Evolutionary conservation across 2,113 vertebrate species (phyloP).

Genomic region (Amblyopsis rosae): DNA sequence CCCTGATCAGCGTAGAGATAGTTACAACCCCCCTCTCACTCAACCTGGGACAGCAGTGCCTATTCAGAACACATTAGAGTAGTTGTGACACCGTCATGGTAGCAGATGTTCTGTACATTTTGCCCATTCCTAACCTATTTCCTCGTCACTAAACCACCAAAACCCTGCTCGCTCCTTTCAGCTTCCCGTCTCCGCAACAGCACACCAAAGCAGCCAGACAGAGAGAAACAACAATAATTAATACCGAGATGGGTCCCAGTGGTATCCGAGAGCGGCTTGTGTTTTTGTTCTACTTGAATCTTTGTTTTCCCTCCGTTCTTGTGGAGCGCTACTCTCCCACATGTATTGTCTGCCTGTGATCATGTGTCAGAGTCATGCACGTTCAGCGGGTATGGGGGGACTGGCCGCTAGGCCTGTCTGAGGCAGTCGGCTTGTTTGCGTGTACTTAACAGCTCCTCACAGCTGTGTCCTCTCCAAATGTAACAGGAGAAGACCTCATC

Average conservation of each 20-base stretch:
- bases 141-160: constrained; percentile 67
- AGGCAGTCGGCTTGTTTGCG: constrained; percentile 84
- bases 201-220: constrained; percentile 69
- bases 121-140: constrained; percentile 73
- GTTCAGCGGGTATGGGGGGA: constrained; percentile 56
- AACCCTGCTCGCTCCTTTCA: constrained; percentile 58
- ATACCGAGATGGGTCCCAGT: constrained; percentile 67
- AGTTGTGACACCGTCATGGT: constrained; percentile 73
- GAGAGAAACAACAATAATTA: constrained; percentile 79
- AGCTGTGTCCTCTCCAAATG: constrained; percentile 87
- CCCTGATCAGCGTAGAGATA: background rate
- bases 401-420: constrained; percentile 79
- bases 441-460: constrained; percentile 87
- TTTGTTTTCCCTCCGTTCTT: constrained; percentile 73
- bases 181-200: constrained; percentile 55
- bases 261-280: constrained; percentile 69
- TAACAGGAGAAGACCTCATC: constrained; percentile 84
- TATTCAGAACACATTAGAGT: constrained; percentile 73
- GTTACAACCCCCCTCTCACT: constrained; percentile 24
- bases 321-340: constrained; percentile 72
- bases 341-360: constrained; percentile 81
- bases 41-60: constrained; percentile 64
- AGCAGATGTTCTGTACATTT: constrained; percentile 75
- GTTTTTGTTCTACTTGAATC: constrained; percentile 76
- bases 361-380: constrained; percentile 79